phyloP scores from a whole-genome alignment of 2,888 invertebrate species.

The Chalcosyrphus nemorum region DNA sequence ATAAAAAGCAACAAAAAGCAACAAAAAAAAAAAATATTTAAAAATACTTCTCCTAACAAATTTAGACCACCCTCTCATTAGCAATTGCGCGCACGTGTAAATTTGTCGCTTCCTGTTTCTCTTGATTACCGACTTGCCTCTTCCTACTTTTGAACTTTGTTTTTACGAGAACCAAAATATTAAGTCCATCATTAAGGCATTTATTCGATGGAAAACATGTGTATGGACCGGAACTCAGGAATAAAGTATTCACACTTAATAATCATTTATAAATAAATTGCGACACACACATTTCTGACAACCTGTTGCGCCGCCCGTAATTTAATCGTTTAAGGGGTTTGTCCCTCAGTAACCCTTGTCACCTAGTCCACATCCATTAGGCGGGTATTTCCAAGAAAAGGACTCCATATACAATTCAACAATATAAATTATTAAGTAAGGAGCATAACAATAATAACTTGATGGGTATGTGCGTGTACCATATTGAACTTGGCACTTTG shows the following conservation, averaged over 20 bases:
- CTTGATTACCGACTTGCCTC: neutral
- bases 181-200: neutral
- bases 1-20: too few species aligned
- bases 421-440: constrained; percentile 3
- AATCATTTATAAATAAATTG: neutral
- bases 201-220: neutral
- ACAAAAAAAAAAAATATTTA: neutral
- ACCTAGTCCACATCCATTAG: neutral
- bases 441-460: neutral
- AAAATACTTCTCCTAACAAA: neutral
- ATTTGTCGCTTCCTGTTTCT: neutral
- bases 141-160: neutral
- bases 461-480: neutral
- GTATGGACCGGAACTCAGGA: neutral
- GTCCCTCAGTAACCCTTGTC: neutral
- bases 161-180: neutral
- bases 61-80: neutral
- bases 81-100: neutral
- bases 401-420: neutral
- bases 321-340: neutral
- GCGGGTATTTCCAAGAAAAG: neutral
- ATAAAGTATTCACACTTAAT: neutral
- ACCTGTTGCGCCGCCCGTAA: neutral
- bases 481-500: neutral
- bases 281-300: neutral